phyloP scores from a whole-genome alignment of 1,140 invertebrate genomes.

The Anoplolepis gracilipes region DNA sequence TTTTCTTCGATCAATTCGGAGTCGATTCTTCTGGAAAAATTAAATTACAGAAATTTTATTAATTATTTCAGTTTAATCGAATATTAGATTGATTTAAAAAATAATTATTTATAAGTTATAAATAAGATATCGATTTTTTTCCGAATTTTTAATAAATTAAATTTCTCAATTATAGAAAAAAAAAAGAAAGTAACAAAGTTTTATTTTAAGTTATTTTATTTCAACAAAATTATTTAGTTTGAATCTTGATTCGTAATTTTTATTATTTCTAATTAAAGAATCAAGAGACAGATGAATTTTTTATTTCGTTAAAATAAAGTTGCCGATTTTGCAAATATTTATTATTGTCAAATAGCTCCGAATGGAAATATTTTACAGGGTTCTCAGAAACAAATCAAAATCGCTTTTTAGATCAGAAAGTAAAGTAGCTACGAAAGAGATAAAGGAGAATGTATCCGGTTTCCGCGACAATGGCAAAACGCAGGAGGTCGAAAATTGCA shows the following conservation, averaged over 20 bases:
- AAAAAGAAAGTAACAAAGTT: no score
- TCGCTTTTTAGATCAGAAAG: background rate
- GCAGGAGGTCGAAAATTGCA: conserved; percentile 33
- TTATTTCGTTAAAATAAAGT: background rate
- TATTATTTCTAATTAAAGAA: background rate
- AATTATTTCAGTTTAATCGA: background rate
- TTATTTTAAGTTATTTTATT: background rate
- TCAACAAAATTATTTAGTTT: background rate
- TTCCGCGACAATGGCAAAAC: background rate
- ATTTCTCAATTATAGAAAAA: background rate
- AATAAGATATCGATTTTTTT: background rate
- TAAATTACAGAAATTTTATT: background rate
- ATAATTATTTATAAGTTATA: background rate
- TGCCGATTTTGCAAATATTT: background rate
- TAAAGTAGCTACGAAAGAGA: background rate
- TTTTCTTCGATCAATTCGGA: background rate
- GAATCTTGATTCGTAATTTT: background rate
- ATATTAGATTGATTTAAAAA: background rate
- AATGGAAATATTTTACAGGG: background rate
- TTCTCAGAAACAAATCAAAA: background rate
- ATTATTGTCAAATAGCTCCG: background rate
- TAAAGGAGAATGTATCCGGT: conserved; percentile 21
- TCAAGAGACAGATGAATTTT: background rate
- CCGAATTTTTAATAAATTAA: background rate
- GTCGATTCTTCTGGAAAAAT: background rate